A percentile compares a stretch with the other conserved stretches of the same genome.
Conservation (phyloP, 2,113 vertebrate genomes). For the Phylloscopus whistleri region DNA sequence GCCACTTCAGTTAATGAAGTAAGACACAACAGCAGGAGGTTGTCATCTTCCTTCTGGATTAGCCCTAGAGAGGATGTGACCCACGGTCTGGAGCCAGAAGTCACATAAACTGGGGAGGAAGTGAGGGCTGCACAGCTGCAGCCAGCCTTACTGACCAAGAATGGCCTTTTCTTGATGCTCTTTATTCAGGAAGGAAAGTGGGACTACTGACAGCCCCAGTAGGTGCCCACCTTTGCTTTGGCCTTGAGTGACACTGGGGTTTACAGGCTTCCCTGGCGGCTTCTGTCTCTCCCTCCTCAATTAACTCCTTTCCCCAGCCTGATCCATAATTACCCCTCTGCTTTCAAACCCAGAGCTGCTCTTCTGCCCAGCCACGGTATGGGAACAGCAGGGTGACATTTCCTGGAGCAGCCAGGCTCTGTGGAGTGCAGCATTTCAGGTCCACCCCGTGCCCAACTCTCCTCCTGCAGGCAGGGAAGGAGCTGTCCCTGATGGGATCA, state of each 20-base stretch:
- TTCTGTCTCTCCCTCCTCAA: neutral
- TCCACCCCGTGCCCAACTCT: neutral
- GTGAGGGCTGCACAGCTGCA: neutral
- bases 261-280: neutral
- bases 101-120: neutral
- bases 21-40: constrained; percentile 63
- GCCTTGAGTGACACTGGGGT: neutral
- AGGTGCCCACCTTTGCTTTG: neutral
- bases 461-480: neutral
- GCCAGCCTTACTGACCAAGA: neutral
- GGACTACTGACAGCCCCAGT: neutral
- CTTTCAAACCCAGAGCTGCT: neutral
- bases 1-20: constrained; percentile 55
- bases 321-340: neutral
- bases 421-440: neutral
- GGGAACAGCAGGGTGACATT: neutral
- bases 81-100: constrained; percentile 50
- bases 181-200: neutral
- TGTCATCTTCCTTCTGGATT: constrained; percentile 62
- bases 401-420: neutral
- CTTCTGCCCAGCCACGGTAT: neutral
- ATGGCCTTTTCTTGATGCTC: neutral
- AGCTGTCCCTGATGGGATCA: neutral
- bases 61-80: constrained; percentile 49
- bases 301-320: neutral